Base-by-base conservation (phyloP, 2,888 invertebrate species). In the Rhyacophila evoluta region DNA sequence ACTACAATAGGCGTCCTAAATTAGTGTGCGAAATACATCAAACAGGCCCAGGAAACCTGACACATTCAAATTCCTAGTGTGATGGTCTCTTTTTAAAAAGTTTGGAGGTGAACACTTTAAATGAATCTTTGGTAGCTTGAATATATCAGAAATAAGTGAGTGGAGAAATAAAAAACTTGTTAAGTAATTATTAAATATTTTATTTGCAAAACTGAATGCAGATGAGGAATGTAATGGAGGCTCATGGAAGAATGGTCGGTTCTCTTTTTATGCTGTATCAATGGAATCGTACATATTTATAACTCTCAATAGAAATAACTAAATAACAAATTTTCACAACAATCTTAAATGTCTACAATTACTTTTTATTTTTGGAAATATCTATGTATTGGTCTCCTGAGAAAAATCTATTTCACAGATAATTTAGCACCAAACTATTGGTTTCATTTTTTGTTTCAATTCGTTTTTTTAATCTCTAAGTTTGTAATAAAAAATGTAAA, bases 391-490 rank as follows among this genome's bases (percentile, higher is more conserved):
- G 81, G 81, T 81, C 81, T 80, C 36, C 55, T 69, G 28, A 71
- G 55, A 77, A 77, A 39, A 28, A 72, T 38, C 27, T 72, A 15
- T 72, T 73, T 76, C 77, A 77, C 79, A 81, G 74, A 68, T 69
- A 80, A 75, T 80, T 80, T 81, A 81, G 81, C 81, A 81, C 81
- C 81, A 77, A 81, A 78, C 41, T 55, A 55, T 55, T 10, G 25
- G 55, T 75, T 77, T 79, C 25, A 69, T 69, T 12, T n/a, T 69
- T 73, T 78, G 68, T 78, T 29, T 73, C 41, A 33, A 68, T 36
- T 55, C 28, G 68, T 55, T 72, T 67, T 74, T 71, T 67, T 71
- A 33, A 77, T 68, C 68, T 37, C 68, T 67, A 72, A 77, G 55
- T 67, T 69, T 72, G 71, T 67, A 72, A 67, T 77, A 72, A 72